A percentile compares a stretch with the other conserved stretches of the same genome.
phyloP scores from a whole-genome alignment of 2,113 vertebrate genomes.

The Seriola quinqueradiata region DNA sequence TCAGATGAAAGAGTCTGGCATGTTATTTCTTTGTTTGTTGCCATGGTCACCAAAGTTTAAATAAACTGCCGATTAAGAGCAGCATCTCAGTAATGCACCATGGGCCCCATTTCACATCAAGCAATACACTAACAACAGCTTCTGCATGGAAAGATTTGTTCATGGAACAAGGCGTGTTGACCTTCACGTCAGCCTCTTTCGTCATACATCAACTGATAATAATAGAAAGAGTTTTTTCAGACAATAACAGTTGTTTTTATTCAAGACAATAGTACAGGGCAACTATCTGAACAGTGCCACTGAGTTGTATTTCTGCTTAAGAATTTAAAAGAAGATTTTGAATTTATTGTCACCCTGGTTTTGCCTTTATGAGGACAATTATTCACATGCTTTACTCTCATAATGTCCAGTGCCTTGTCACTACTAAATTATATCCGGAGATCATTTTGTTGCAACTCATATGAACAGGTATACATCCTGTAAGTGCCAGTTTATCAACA shows the following conservation, averaged over 20 bases:
- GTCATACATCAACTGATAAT: not conserved
- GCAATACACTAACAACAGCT: conserved; percentile 23
- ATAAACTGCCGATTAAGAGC: conserved; percentile 65
- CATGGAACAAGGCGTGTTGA: not conserved
- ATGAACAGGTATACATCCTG: no score
- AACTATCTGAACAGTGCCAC: not conserved
- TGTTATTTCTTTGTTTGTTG: conserved; percentile 64
- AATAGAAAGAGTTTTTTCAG: not conserved
- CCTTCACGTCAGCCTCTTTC: not conserved
- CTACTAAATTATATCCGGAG: not conserved
- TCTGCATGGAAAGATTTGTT: conserved; percentile 37
- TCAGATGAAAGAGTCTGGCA: not conserved
- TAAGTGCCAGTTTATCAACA: not conserved
- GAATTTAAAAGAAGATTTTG: not conserved
- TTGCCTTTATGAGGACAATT: not conserved
- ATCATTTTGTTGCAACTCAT: not conserved
- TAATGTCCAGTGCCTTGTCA: not conserved
- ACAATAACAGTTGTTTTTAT: not conserved
- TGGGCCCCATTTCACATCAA: conserved; percentile 40
- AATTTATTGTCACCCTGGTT: not conserved
- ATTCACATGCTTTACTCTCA: not conserved
- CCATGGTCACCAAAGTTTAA: conserved; percentile 64
- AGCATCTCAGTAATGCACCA: conserved; percentile 62
- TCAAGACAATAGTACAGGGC: not conserved
- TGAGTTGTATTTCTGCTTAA: not conserved